phyloP scores from a whole-genome alignment of 1,140 invertebrate genomes.

The Schmidtea mediterranea region DNA sequence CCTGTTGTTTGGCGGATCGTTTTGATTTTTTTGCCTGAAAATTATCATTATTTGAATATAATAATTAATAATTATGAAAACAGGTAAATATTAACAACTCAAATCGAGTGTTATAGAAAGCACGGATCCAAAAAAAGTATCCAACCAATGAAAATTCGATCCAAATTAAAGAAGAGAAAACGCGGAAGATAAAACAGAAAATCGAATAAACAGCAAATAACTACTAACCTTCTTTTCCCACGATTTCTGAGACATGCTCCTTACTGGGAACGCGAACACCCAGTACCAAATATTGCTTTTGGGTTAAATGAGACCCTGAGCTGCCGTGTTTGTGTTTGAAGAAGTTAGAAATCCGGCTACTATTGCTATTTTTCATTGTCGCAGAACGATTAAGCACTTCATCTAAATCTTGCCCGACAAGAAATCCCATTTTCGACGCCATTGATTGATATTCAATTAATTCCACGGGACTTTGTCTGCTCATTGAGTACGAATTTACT shows the following conservation, averaged over 20 bases:
- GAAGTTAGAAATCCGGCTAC: too few relatives aligned
- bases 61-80: neutral
- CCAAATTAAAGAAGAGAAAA: neutral
- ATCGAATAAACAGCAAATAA: neutral
- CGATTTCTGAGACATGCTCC: slow-evolving; percentile 4
- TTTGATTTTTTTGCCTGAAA: slow-evolving; percentile 3
- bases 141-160: too few relatives aligned
- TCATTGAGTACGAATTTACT: too few relatives aligned
- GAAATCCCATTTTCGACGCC: too few relatives aligned
- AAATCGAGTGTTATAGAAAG: neutral
- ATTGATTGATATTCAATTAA: too few relatives aligned
- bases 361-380: too few relatives aligned
- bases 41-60: neutral
- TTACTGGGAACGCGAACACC: slow-evolving; percentile 3
- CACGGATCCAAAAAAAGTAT: neutral
- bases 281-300: neutral
- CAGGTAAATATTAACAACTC: neutral
- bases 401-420: too few relatives aligned
- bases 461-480: too few relatives aligned
- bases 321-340: too few relatives aligned
- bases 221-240: slow-evolving; percentile 2
- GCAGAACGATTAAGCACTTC: too few relatives aligned
- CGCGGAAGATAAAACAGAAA: neutral
- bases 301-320: neutral
- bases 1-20: slow-evolving; percentile 1